Percentiles rank a stretch among this genome's conserved stretches.
These are phyloP conservation scores for Hozukius guyotensis DNA, from an alignment of 2,797 vertebrate species.

Conservation along the genomic window DNA sequence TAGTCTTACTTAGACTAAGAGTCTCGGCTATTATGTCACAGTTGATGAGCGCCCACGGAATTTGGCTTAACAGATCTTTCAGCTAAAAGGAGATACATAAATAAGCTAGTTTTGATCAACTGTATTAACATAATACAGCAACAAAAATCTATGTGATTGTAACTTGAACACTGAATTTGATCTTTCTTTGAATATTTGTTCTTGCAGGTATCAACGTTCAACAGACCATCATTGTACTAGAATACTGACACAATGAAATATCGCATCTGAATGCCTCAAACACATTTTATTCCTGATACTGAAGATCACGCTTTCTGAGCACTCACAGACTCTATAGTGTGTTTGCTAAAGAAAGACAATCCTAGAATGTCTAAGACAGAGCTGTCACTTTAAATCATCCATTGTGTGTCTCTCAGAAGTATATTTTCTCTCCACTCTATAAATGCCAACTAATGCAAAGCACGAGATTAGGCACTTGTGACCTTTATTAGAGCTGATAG, in stretches of 20 bases:
- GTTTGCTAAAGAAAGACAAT: constrained; percentile 25
- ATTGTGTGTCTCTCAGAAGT: constrained; percentile 25
- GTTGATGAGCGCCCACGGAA: too few species aligned
- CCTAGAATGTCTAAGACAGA: constrained; percentile 15
- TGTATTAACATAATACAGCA: too few species aligned
- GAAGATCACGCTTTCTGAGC: not conserved
- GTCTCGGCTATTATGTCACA: too few species aligned
- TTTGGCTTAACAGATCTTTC: too few species aligned
- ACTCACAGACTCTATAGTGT: not conserved
- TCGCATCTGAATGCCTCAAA: not conserved
- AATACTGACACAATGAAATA: constrained; percentile 1
- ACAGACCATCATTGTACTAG: not conserved
- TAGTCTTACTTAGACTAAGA: too few species aligned
- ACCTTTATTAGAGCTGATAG: constrained; percentile 78
- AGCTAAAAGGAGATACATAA: too few species aligned
- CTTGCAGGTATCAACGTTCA: not conserved
- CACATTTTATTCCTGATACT: constrained; percentile 2
- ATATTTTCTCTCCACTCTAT: constrained; percentile 56
- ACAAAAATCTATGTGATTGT: too few species aligned
- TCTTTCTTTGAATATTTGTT: not conserved
- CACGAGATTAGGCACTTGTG: constrained; percentile 67
- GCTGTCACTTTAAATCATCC: constrained; percentile 35
- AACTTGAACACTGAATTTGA: not conserved
- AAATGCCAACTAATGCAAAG: constrained; percentile 77
- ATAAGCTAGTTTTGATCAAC: too few species aligned